Evolutionary conservation across 1,140 invertebrate species (phyloP).

Genomic region (Diabrotica undecimpunctata): DNA sequence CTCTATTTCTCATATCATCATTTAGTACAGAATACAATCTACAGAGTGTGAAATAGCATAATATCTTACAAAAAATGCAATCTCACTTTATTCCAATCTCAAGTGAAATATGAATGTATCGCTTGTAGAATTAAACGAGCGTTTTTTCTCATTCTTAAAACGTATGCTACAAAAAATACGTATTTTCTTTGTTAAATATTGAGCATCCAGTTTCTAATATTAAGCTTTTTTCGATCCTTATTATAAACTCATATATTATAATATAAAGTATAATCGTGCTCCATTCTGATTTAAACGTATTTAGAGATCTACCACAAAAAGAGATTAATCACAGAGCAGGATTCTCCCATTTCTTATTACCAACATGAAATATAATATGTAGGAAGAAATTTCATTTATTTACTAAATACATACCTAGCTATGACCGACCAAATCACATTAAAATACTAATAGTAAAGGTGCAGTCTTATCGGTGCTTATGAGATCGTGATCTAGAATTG

Average conservation of each 20-base stretch:
- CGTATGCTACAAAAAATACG: constrained; percentile 3
- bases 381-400: too few species aligned
- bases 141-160: not conserved
- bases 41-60: constrained; percentile 2
- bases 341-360: too few species aligned
- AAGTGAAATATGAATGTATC: constrained; percentile 12
- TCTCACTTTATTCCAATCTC: constrained; percentile 12
- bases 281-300: constrained; percentile 4
- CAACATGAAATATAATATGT: too few species aligned
- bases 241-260: constrained; percentile 7
- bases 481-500: too few species aligned
- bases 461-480: too few species aligned
- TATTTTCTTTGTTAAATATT: constrained; percentile 11
- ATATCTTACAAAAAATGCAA: constrained; percentile 9
- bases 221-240: constrained; percentile 4
- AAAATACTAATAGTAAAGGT: too few species aligned
- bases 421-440: too few species aligned
- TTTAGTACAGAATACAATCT: not conserved
- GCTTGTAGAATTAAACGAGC: constrained; percentile 13
- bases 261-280: constrained; percentile 8
- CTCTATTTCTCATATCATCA: constrained; percentile 2
- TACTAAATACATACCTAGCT: too few species aligned
- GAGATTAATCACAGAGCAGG: not conserved
- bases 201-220: not conserved
- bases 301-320: constrained; percentile 13